Base-by-base conservation (phyloP, 2,888 invertebrate species). In the Drosophila aldrichi region DNA sequence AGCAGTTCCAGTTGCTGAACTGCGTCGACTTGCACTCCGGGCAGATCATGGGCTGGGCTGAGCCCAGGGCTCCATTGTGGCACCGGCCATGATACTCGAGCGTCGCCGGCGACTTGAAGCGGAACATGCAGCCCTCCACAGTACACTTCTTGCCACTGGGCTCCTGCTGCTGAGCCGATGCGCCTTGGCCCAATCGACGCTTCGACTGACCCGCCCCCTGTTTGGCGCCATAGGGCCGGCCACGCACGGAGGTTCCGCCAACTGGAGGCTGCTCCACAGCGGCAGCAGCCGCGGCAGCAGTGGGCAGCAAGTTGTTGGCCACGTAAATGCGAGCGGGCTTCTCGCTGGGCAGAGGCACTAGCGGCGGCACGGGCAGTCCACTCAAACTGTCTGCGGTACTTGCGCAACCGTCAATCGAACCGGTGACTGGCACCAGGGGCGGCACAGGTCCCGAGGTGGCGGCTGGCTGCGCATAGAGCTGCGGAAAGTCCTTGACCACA, bases 1-100 rank as follows among this genome's bases (percentile, higher is more conserved):
- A 90, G 0, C 94, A 94, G 79, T 95, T 95, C 94, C 96, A 96
- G 10, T 94, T 94, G 1, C 89, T 91, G 41, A 92, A 92, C 54
- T 90, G 87, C 12, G 79, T 89, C 0, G 94, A 90, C 36, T 81
- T 93, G 91, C 97, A 97, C 89, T 96, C 96, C 0, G 94, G 95
- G 92, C 97, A 97, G 34, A 91, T 74, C 88, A 92, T 91, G 0
- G 90, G 75, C 16, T 82, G 91, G 2, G 77, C 59, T 0, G 73
- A 72, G 56, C 74, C 68, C 5, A 73, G 52, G 0, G 62, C 18
- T 0, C 82, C 86, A 7, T 87, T 88, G 65, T 93, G 93, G 44
- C 93, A 93, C 20, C 86, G 85, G 36, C 91, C 90, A 51, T 93
- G 93, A 44, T 92, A 92, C 7, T 91, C 90, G 41, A 92, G 69